Base-by-base conservation (phyloP, 30 jellyfish, hydroid and myxozoan genomes). In the Mastigias papua region DNA sequence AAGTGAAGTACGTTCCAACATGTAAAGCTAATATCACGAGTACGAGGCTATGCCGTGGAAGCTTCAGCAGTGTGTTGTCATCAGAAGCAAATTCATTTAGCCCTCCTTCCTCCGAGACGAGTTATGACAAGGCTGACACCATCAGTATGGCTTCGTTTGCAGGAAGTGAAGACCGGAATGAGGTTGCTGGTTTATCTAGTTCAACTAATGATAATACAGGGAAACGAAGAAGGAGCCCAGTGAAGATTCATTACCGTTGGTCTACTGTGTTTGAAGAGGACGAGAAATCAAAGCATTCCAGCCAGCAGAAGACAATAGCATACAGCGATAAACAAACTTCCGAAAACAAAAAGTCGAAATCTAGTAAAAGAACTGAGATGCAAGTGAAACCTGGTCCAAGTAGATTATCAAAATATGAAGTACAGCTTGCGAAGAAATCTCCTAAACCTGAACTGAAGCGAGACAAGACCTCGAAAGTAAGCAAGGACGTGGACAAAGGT, bases 221-320 rank as follows among this genome's bases (percentile, higher is more conserved):
- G 1, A 82, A 96, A 54, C 89, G 95, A 33, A 73, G 88, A 50
- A 76, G 98, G 28, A 80, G 97, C 48, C 99, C 99, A 33, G 79
- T 97, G 15, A 88, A 95, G 65, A 68, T 95, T 49, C 89, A 87
- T 34, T 95, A 95, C 64, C 95, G 99, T 13, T 95, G 99, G 99
- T 95, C 99, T 25, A 95, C 99, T 34, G 97, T 95, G n/a, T 95
- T 73, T 50, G 99, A 95, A 80, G 99, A 95, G 69, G 98, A 86
- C 29, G 97, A 89, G 77, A 86, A 75, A 35, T 78, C 97, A 7
- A 88, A 88, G 84, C 85, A 78, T 31, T 42, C 58, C 48, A 63
- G 74, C 54, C 73, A 87, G n/a, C n/a, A n/a, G 57, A 88, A 88
- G 54, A 6, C 91, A 48, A 17, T 31, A 5, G 31, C 22, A 28